Percentiles rank a stretch among this genome's conserved stretches.
Evolutionary conservation across 1,140 invertebrate genomes (phyloP).

Genomic region (Musca vetustissima): DNA sequence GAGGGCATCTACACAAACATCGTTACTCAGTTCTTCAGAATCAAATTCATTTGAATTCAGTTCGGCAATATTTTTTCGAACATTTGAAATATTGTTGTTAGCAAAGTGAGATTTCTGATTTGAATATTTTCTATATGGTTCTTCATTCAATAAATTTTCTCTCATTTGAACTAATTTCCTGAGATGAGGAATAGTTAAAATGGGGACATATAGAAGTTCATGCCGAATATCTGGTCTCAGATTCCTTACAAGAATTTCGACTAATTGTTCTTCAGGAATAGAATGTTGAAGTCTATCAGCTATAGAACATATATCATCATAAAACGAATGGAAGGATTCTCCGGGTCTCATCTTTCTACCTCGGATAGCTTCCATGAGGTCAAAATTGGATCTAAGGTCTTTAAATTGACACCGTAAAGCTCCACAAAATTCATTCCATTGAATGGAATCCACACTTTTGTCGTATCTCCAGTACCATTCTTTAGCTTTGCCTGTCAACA

Average conservation of each 20-base stretch:
- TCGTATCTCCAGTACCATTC: background rate
- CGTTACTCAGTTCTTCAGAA: background rate
- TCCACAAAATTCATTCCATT: conserved; percentile 7
- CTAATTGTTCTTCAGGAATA: background rate
- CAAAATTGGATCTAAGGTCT: background rate
- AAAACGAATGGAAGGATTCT: background rate
- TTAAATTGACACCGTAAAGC: background rate
- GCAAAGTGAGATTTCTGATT: no score
- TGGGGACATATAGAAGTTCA: no score
- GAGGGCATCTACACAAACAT: background rate
- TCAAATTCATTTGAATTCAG: background rate
- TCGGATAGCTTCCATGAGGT: background rate
- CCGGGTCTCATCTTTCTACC: background rate
- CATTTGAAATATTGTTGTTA: background rate
- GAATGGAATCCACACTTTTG: background rate
- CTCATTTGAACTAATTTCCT: no score
- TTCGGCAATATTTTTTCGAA: background rate
- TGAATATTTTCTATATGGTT: background rate
- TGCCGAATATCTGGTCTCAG: no score
- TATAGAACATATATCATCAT: background rate
- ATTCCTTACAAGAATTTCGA: background rate
- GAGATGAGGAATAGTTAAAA: no score
- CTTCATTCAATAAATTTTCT: no score
- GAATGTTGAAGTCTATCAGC: background rate
- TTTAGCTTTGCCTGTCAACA: no score